Conservation (phyloP, 2,797 vertebrate genomes). For the Tolypeutes matacus region DNA sequence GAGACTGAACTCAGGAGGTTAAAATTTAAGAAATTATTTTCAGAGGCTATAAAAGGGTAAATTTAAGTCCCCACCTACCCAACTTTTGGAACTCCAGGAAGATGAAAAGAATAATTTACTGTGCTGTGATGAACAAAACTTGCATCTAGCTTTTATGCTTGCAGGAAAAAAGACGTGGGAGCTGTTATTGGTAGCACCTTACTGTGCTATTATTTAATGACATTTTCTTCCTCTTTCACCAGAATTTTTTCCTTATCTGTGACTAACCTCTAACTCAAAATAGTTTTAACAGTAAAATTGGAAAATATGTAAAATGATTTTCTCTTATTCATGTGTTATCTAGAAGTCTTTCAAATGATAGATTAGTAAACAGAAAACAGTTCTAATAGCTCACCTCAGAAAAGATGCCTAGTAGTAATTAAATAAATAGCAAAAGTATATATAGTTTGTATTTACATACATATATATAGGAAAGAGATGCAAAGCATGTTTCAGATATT, state of each 20-base stretch:
- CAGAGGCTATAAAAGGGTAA: conserved; percentile 21
- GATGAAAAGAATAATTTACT: not conserved
- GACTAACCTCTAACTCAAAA: conserved; percentile 58
- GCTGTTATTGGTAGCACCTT: not conserved
- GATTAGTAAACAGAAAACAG: not conserved
- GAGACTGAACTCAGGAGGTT: conserved; percentile 41
- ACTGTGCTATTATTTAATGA: conserved; percentile 19
- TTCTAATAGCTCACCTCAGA: not conserved
- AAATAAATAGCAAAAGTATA: not conserved
- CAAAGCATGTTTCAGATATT: not conserved
- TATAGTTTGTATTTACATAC: not conserved
- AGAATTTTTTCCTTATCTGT: conserved; percentile 1
- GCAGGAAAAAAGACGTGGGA: not conserved
- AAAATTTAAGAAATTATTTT: conserved; percentile 68
- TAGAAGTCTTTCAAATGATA: not conserved
- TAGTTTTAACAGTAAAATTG: conserved; percentile 31
- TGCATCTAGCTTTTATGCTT: not conserved
- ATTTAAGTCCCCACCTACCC: not conserved
- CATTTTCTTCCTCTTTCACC: conserved; percentile 17
- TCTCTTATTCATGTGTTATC: not conserved
- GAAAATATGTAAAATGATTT: conserved; percentile 42
- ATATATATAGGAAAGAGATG: not conserved
- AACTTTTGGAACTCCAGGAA: not conserved
- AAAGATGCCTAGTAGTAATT: not conserved
- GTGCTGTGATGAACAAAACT: conserved; percentile 29